These are phyloP conservation scores for Sarcophaga bullata DNA, from an alignment of 1,140 invertebrate genomes.

Conservation along the genomic window DNA sequence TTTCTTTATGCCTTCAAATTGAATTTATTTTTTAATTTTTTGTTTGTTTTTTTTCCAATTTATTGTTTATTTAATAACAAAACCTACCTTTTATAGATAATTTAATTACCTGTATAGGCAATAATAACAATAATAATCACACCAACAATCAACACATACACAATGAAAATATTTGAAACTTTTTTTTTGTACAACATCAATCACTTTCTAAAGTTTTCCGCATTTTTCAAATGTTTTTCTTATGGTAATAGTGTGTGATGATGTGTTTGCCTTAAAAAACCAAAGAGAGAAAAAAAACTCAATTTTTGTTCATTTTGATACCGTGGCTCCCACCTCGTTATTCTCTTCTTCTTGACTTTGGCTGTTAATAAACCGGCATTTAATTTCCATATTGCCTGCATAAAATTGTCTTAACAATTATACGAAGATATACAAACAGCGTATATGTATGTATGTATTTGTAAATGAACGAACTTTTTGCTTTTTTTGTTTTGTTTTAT, in stretches of 20 bases:
- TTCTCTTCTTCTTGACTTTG: background rate
- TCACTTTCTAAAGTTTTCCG: constrained; percentile 39
- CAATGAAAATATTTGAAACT: background rate
- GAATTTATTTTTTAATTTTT: background rate
- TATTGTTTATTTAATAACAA: background rate
- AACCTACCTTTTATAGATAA: constrained; percentile 22
- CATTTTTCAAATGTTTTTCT: background rate
- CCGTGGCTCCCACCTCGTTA: background rate
- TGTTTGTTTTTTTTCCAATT: background rate
- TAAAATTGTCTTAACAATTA: background rate
- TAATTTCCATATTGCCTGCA: constrained; percentile 36
- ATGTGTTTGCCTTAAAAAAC: background rate
- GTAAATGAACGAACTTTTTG: too few relatives aligned
- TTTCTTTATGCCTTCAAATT: background rate
- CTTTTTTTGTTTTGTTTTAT: too few relatives aligned
- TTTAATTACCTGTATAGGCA: background rate
- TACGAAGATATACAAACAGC: background rate
- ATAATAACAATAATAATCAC: too few relatives aligned
- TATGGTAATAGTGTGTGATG: background rate
- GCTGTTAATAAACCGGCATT: constrained; percentile 14
- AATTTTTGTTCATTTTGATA: background rate
- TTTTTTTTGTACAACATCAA: constrained; percentile 24
- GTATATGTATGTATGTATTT: too few relatives aligned
- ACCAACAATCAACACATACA: background rate
- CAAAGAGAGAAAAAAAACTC: background rate